Percentiles rank a stretch among this genome's conserved stretches.
phyloP scores from a whole-genome alignment of 2,888 invertebrate species.

The Chalcis sispes region DNA sequence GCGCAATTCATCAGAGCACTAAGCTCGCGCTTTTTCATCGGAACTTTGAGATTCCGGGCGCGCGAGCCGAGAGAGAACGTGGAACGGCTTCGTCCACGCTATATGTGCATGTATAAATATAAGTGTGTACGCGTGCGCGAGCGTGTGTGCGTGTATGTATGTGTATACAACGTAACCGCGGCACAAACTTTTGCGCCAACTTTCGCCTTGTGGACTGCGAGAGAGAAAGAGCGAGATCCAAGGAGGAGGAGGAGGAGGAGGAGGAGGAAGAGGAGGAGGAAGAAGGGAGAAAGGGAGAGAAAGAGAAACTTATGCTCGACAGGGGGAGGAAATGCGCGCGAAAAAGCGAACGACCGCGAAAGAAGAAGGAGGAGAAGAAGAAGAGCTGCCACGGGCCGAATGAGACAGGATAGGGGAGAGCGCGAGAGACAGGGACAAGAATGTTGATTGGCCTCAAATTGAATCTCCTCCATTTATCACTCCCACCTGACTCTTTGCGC shows the following conservation, averaged over 20 bases:
- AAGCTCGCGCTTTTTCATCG: slow-evolving; percentile 51
- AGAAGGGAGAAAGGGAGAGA: slow-evolving; percentile 5
- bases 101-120: too few species aligned
- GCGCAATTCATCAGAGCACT: slow-evolving; percentile 48
- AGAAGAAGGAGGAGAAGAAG: slow-evolving; percentile 47
- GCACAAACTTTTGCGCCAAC: slow-evolving; percentile 5
- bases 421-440: slow-evolving; percentile 68
- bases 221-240: too few species aligned
- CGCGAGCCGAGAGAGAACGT: too few species aligned
- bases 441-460: slow-evolving; percentile 75
- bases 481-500: slow-evolving; percentile 54
- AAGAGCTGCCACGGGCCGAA: slow-evolving; percentile 13
- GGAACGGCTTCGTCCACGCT: too few species aligned
- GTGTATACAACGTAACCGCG: slow-evolving; percentile 27
- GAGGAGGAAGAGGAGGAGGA: background rate
- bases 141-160: slow-evolving; percentile 9
- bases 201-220: too few species aligned
- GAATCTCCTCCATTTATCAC: slow-evolving; percentile 74
- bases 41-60: slow-evolving; percentile 52
- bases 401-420: slow-evolving; percentile 55
- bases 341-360: slow-evolving; percentile 63
- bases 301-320: slow-evolving; percentile 56
- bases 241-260: background rate
- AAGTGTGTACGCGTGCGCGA: too few species aligned
- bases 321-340: slow-evolving; percentile 63